Percentiles rank a stretch among this genome's conserved stretches.
Conservation (phyloP, 2,888 invertebrate species). For the Cylloceria caligata region DNA sequence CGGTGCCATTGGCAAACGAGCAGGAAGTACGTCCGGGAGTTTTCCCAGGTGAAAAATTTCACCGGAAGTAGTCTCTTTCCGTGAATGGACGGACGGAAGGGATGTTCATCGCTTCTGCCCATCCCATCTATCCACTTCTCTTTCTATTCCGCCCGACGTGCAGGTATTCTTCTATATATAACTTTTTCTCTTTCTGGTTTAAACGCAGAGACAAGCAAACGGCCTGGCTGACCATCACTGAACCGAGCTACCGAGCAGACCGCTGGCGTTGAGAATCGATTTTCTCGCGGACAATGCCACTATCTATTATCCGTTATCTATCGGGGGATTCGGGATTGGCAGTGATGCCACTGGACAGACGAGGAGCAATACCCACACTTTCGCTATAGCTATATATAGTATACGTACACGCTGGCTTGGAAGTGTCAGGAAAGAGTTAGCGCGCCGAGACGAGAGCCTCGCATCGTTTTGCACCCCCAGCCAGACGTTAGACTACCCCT, state of each 20-base stretch:
- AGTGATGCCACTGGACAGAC: constrained; percentile 55
- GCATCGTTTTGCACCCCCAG: constrained; percentile 37
- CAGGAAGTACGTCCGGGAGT: constrained; percentile 49
- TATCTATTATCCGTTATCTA: constrained; percentile 72
- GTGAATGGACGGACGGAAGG: constrained; percentile 56
- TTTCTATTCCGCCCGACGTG: background rate
- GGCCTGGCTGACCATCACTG: constrained; percentile 42
- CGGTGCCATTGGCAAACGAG: constrained; percentile 30
- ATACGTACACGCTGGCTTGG: constrained; percentile 1
- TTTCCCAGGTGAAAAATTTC: constrained; percentile 64
- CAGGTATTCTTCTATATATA: background rate
- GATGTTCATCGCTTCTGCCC: constrained; percentile 36
- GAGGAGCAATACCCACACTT: background rate
- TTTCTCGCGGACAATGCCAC: constrained; percentile 70
- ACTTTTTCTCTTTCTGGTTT: constrained; percentile 31
- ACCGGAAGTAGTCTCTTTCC: constrained; percentile 63
- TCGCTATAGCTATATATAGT: constrained; percentile 15
- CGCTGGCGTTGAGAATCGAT: constrained; percentile 66
- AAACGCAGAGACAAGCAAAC: constrained; percentile 31
- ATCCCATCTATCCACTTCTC: background rate
- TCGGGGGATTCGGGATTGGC: constrained; percentile 63
- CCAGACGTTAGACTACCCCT: constrained; percentile 1
- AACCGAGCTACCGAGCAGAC: constrained; percentile 48
- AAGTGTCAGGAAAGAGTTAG: constrained; percentile 48
- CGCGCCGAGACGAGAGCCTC: constrained; percentile 22